Conservation (phyloP, 2,797 vertebrate species). For the Hemibagrus guttatus region DNA sequence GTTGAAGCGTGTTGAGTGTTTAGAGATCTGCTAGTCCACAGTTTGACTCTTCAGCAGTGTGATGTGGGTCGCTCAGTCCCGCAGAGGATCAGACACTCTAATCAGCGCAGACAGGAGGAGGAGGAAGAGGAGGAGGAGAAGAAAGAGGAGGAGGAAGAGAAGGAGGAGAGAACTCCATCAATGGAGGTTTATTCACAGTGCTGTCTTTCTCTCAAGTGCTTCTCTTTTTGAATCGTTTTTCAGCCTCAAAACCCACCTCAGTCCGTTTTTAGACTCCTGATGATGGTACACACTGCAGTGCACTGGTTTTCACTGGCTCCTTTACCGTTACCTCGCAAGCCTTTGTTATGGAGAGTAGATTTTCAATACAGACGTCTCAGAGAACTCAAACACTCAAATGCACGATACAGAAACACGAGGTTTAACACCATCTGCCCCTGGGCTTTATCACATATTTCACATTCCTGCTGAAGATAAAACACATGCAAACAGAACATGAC, state of each 20-base stretch:
- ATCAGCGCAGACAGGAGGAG: constrained; percentile 31
- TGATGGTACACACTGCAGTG: constrained; percentile 17
- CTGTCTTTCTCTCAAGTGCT: constrained; percentile 1
- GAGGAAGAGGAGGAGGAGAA: constrained; percentile 2
- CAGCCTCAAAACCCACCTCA: neutral
- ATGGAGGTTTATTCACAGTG: constrained; percentile 18
- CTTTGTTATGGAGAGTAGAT: neutral
- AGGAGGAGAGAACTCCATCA: constrained; percentile 23
- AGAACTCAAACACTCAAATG: neutral
- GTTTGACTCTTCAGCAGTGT: constrained; percentile 20
- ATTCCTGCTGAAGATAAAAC: neutral
- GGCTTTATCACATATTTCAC: neutral
- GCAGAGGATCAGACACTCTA: constrained; percentile 36
- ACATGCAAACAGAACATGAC: neutral
- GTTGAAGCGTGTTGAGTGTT: neutral
- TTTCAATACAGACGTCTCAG: neutral
- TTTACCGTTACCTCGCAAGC: neutral
- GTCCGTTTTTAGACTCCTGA: neutral
- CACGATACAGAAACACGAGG: neutral
- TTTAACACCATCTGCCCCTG: neutral
- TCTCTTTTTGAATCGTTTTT: neutral
- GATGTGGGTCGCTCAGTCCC: constrained; percentile 39
- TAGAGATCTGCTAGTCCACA: constrained; percentile 31
- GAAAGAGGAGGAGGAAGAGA: neutral
- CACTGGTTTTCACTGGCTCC: neutral